Conservation (phyloP, 1,140 invertebrate genomes). For the Stegodyphus mimosarum region DNA sequence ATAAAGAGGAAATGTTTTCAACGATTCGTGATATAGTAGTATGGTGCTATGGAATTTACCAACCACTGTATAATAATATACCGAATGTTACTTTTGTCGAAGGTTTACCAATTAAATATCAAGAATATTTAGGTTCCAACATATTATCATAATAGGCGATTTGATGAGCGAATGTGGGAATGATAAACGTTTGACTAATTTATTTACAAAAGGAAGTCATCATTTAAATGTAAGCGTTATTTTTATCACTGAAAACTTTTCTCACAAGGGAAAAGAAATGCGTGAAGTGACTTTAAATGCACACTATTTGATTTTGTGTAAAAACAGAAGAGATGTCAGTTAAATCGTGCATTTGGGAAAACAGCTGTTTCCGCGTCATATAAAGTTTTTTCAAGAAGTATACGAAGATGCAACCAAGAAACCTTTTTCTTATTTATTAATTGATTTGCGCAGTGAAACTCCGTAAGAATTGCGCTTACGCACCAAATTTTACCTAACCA, state of each 20-base stretch:
- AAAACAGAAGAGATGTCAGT: conserved; percentile 8
- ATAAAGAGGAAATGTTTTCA: background rate
- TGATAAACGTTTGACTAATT: background rate
- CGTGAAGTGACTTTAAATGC: conserved; percentile 22
- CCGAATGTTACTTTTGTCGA: conserved; percentile 21
- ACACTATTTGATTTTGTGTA: conserved; percentile 18
- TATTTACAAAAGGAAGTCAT: conserved; percentile 24
- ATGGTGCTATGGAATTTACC: conserved; percentile 12
- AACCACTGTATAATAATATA: conserved; percentile 2
- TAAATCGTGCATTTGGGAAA: background rate
- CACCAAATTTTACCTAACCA: conserved; percentile 15
- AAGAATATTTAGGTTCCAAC: conserved; percentile 2
- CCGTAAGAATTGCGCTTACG: conserved; percentile 9
- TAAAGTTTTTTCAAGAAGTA: conserved; percentile 21
- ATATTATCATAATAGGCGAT: conserved; percentile 8
- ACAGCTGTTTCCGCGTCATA: background rate
- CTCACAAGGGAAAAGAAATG: conserved; percentile 28
- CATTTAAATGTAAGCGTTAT: background rate
- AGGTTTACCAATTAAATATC: background rate
- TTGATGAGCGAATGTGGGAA: conserved; percentile 4
- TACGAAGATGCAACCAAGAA: conserved; percentile 32
- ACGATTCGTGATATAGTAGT: background rate
- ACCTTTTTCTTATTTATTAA: conserved; percentile 24
- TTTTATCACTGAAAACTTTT: conserved; percentile 18
- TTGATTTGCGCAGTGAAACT: conserved; percentile 28